Evolutionary conservation across 1,140 invertebrate species (phyloP), one percentile per base, ranked within the genome.

Genomic region (Calosoma granatense): DNA sequence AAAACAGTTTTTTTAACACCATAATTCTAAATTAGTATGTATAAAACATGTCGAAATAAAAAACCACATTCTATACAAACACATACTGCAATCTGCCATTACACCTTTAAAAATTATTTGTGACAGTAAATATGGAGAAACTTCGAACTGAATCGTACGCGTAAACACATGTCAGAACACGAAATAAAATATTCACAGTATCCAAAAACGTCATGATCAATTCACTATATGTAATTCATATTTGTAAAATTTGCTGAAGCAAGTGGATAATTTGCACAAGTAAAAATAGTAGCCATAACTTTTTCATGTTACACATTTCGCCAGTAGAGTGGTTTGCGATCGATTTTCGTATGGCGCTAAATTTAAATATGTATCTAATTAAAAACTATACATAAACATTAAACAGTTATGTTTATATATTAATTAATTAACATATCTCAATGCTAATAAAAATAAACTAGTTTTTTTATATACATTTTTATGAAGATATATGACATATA

Each of bases 41-140:
- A 47, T 12, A 47, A 47, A 47, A 47, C 4, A 4, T 9, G 4
- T 47, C 17, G 4, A 17, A 11, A 3, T 9, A 12, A 47, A 47
- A 47, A 47, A 47, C 9, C 41, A 47, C 41, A 47, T 47, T 47
- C 41, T 47, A 17, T 47, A 47, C 17, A 47, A 9, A 47, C 41
- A 47, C 41, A 47, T 47, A 11, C 41, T 47, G 15, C 17, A 47
- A 47, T 17, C 41, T 47, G 41, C 41, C 41, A 47, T 47, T 47
- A 47, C 17, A 12, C 9, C 41, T 47, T 47, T 47, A 47, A 47
- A 47, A 47, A 9, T 9, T 11, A 47, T 47, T 47, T 47, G 26
- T n/a, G n/a, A n/a, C n/a, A n/a, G n/a, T n/a, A n/a, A 9, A 36
- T 36, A 36, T 36, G n/a, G n/a, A 36, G 6, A 36, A 6, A 36